These are phyloP conservation scores for Apamea anceps DNA, from an alignment of 2,888 invertebrate genomes.

Conservation along the genomic window DNA sequence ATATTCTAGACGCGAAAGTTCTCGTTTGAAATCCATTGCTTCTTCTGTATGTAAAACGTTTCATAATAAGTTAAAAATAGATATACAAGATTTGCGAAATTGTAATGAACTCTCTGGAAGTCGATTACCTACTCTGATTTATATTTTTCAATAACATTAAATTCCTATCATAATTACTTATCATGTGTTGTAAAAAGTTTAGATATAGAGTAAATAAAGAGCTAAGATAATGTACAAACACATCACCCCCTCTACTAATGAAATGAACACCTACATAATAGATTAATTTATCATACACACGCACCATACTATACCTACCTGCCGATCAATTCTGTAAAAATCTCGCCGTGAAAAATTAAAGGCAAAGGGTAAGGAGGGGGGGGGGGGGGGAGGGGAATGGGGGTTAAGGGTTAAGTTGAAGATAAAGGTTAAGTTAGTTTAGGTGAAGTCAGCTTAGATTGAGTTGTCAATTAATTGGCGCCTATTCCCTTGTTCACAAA, in stretches of 20 bases:
- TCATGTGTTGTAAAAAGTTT: not conserved
- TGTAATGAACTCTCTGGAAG: not conserved
- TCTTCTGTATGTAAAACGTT: not conserved
- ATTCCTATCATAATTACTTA: not conserved
- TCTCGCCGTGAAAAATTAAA: too few relatives aligned
- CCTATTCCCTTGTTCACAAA: too few relatives aligned
- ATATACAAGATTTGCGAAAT: not conserved
- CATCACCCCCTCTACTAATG: not conserved
- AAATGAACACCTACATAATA: not conserved
- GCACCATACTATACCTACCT: too few relatives aligned
- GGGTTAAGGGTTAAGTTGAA: too few relatives aligned
- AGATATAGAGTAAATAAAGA: not conserved
- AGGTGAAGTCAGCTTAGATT: too few relatives aligned
- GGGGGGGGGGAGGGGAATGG: too few relatives aligned
- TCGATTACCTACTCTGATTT: too few relatives aligned
- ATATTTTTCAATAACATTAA: not conserved
- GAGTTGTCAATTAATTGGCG: too few relatives aligned
- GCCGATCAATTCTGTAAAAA: too few relatives aligned
- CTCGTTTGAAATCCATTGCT: not conserved
- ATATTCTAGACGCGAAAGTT: not conserved
- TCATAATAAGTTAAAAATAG: not conserved
- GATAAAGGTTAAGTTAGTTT: too few relatives aligned
- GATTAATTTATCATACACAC: too few relatives aligned
- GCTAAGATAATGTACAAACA: not conserved
- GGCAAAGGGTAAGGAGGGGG: too few relatives aligned